Evolutionary conservation across 2,888 invertebrate species (phyloP), one percentile per base, ranked within the genome.

Genomic region (Perdita meconis): DNA sequence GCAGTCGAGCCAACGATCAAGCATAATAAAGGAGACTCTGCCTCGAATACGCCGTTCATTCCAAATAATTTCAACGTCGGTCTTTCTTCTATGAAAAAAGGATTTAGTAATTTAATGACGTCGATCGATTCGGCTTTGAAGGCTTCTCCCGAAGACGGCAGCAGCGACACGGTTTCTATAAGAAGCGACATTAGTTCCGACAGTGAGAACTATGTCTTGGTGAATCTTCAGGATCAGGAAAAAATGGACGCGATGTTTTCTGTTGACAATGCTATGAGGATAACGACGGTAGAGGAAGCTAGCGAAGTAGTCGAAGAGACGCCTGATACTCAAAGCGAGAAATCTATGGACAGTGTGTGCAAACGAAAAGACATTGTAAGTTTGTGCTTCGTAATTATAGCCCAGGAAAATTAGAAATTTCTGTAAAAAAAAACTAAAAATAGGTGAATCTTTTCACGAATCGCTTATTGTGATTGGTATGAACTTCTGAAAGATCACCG

Each of bases 161-260:
- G 95, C 63, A 96, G 96, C 87, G 96, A 96, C 89, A 95, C 95
- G 0, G 93, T 96, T 81, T 96, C 96, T 0, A 94, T 96, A 85
- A 94, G 95, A 84, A 97, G 97, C 83, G 97, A 97, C 78, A 95
- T 96, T 40, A 97, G 97, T 84, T 97, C 97, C 0, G 98, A 98
- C 93, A 97, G 97, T 80, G 97, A 97, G 87, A 96, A 96, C 85
- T 97, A 96, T 90, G 95, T 97, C n/a, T 94, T 96, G 55, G 94
- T 97, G 0, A 95, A 94, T n/a, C 93, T 96, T 83, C 95, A 95
- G 42, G 94, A 94, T 75, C 92, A 91, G 59, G 94, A 94, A 70
- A 94, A 94, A 67, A 93, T 93, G 79, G 95, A 95, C 75, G 94
- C 95, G 0, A 95, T 88, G 24, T 92, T 92, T 59, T 85, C 89